Evolutionary conservation across 1,140 invertebrate species (phyloP).

Genomic region (Heliothis subflexa): DNA sequence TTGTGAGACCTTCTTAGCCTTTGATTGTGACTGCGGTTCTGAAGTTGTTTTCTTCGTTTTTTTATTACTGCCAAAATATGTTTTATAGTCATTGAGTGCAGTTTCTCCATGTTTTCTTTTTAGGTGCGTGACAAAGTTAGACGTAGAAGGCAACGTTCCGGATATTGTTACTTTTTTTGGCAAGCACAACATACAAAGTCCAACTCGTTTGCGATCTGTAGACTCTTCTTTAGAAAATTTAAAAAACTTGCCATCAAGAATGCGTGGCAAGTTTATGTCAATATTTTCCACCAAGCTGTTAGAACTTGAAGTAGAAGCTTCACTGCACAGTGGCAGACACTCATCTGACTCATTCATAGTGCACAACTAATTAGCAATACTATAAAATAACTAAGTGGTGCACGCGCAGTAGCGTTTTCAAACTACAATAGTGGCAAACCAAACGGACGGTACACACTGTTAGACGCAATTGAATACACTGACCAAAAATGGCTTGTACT

Average conservation of each 20-base stretch:
- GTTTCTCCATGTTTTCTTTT: slow-evolving; percentile 48
- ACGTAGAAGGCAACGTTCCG: slow-evolving; percentile 31
- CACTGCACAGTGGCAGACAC: background rate
- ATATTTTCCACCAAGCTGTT: slow-evolving; percentile 1
- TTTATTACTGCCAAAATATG: slow-evolving; percentile 17
- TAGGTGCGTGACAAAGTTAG: slow-evolving; percentile 44
- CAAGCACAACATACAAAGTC: slow-evolving; percentile 11
- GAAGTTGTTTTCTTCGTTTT: slow-evolving; percentile 41
- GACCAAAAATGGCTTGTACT: background rate
- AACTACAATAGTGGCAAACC: background rate
- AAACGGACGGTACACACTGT: slow-evolving; percentile 6
- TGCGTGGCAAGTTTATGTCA: slow-evolving; percentile 9
- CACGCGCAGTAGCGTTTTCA: slow-evolving; percentile 1
- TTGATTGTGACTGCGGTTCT: slow-evolving; percentile 17
- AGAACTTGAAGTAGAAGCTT: slow-evolving; percentile 19
- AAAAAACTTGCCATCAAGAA: slow-evolving; percentile 24
- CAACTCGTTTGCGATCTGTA: slow-evolving; percentile 10
- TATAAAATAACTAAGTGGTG: background rate
- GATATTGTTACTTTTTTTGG: slow-evolving; percentile 44
- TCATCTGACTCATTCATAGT: slow-evolving; percentile 10
- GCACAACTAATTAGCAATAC: background rate
- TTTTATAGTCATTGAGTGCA: slow-evolving; percentile 38
- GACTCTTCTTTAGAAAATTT: slow-evolving; percentile 15
- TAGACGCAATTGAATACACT: slow-evolving; percentile 11
- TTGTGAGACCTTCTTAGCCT: slow-evolving; percentile 36